phyloP scores from a whole-genome alignment of 2,888 invertebrate genomes.

The Chironomus tentans region DNA sequence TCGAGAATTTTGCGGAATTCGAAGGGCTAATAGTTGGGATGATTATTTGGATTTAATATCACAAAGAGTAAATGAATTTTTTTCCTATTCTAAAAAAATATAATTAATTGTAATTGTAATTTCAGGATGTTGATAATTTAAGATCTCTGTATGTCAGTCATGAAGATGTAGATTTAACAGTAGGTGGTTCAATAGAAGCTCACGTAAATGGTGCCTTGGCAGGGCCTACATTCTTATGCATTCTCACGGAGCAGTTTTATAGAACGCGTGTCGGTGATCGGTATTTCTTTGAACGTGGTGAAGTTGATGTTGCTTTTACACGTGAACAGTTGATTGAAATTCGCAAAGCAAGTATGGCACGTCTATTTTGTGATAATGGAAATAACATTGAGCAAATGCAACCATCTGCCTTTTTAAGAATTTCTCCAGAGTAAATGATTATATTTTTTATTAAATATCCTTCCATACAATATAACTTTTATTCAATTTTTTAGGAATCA shows the following conservation, averaged over 20 bases:
- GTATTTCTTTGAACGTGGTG: conserved; percentile 71
- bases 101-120: too few species aligned
- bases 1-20: conserved; percentile 65
- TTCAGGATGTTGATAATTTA: conserved; percentile 57
- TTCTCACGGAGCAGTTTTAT: conserved; percentile 79
- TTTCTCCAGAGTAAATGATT: conserved; percentile 52
- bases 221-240: conserved; percentile 83
- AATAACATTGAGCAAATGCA: conserved; percentile 59
- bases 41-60: conserved; percentile 62
- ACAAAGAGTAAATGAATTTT: conserved; percentile 43
- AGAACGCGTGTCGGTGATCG: conserved; percentile 77
- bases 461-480: neutral
- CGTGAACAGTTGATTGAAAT: conserved; percentile 66
- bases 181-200: conserved; percentile 71
- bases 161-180: conserved; percentile 78
- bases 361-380: conserved; percentile 72
- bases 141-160: conserved; percentile 56
- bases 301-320: conserved; percentile 52
- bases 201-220: conserved; percentile 67
- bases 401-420: conserved; percentile 54
- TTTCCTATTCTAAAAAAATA: too few species aligned
- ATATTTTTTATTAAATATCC: neutral
- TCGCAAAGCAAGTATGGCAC: conserved; percentile 65
- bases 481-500: conserved; percentile 46
- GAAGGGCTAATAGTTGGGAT: conserved; percentile 56